Conservation (phyloP, 1,140 invertebrate genomes). For the Dermatophagoides farinae region DNA sequence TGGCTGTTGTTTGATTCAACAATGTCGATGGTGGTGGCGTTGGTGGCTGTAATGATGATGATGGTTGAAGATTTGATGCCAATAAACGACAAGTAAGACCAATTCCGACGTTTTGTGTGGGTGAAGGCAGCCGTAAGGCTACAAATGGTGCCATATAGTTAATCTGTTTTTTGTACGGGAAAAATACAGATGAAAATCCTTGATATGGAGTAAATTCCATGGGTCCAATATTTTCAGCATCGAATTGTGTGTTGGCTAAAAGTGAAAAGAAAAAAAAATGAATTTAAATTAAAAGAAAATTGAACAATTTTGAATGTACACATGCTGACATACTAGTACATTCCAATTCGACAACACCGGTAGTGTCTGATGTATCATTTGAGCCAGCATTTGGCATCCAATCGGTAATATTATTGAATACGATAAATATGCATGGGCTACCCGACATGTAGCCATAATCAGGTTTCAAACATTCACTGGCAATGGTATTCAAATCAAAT, state of each 20-base stretch:
- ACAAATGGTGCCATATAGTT: conserved; percentile 15
- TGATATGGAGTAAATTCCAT: conserved; percentile 14
- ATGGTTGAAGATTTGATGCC: conserved; percentile 14
- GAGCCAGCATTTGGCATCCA: conserved; percentile 2
- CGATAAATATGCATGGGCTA: conserved; percentile 8
- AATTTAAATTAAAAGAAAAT: neutral
- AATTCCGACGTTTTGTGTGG: conserved; percentile 16
- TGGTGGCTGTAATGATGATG: neutral
- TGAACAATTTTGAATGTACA: neutral
- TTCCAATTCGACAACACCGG: neutral
- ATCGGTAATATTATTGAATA: conserved; percentile 11
- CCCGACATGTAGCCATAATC: conserved; percentile 12
- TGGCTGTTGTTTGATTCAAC: no score
- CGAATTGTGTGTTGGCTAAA: conserved; percentile 7
- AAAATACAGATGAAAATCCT: conserved; percentile 7
- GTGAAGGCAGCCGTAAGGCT: conserved; percentile 14
- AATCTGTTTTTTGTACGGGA: conserved; percentile 8
- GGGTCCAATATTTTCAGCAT: conserved; percentile 10
- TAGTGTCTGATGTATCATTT: neutral
- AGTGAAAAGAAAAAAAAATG: neutral
- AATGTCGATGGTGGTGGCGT: neutral
- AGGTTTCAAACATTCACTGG: conserved; percentile 1
- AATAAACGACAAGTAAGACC: conserved; percentile 19
- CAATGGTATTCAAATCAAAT: conserved; percentile 12
- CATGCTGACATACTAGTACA: neutral